These are phyloP conservation scores for Zeuzera pyrina DNA, from an alignment of 2,888 invertebrate genomes.

Conservation along the genomic window DNA sequence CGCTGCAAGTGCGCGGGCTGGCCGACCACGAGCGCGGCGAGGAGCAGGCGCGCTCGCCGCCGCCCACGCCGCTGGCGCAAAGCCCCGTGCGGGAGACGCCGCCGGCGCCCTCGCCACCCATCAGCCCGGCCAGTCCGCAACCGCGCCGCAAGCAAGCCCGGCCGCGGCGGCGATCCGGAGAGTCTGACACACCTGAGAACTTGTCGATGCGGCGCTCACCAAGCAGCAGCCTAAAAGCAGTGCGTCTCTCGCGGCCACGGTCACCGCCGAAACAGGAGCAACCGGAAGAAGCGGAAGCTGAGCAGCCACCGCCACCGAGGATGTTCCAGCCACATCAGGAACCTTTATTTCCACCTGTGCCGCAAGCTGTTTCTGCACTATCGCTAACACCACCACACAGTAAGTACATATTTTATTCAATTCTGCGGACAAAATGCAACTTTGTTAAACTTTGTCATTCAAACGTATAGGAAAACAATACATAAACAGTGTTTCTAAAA, in stretches of 20 bases:
- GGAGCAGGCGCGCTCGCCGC: conserved; percentile 50
- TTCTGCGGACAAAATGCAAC: too few relatives aligned
- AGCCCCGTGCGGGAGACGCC: conserved; percentile 58
- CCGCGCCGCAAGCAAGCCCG: conserved; percentile 89
- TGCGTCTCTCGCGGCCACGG: conserved; percentile 51
- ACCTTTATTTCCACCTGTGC: conserved; percentile 80
- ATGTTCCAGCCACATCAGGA: conserved; percentile 73
- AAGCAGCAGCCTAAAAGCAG: conserved; percentile 50
- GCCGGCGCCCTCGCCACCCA: conserved; percentile 59
- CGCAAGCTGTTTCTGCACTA: conserved; percentile 80
- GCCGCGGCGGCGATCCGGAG: conserved; percentile 87
- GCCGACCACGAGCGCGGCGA: conserved; percentile 75
- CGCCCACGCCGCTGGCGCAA: conserved; percentile 50
- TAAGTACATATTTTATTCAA: conserved; percentile 73
- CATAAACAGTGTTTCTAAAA: too few relatives aligned
- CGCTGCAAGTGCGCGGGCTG: conserved; percentile 86
- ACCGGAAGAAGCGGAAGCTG: conserved; percentile 54
- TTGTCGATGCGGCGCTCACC: conserved; percentile 74
- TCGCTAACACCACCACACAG: conserved; percentile 88
- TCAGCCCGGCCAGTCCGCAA: conserved; percentile 82
- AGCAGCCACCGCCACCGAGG: conserved; percentile 70
- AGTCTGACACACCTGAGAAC: conserved; percentile 74
- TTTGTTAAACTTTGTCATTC: too few relatives aligned
- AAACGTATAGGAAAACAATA: too few relatives aligned
- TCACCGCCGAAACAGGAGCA: conserved; percentile 55